Percentiles rank a stretch among this genome's conserved stretches.
phyloP scores from a whole-genome alignment of 2,113 vertebrate genomes.

The Sinocyclocheilus grahami region DNA sequence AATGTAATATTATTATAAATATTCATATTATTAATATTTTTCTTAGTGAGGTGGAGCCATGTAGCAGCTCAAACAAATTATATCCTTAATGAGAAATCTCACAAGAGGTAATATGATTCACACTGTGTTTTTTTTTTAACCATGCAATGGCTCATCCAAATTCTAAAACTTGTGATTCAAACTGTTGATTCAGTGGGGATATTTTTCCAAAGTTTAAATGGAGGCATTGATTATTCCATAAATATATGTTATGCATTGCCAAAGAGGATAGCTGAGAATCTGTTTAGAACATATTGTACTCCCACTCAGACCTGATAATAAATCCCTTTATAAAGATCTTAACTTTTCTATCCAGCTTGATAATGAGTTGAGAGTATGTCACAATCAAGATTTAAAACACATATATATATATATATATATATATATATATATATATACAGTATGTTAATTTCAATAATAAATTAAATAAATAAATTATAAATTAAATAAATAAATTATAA shows the following conservation, averaged over 20 bases:
- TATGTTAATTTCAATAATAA: too few species aligned
- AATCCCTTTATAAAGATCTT: background rate
- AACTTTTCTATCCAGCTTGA: background rate
- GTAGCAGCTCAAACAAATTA: background rate
- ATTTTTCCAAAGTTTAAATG: background rate
- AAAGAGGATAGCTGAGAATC: constrained; percentile 10
- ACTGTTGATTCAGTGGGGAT: background rate
- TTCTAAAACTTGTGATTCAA: background rate
- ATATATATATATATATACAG: too few species aligned
- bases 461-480: too few species aligned
- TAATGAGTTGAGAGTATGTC: background rate
- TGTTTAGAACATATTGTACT: constrained; percentile 12
- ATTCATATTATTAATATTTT: background rate
- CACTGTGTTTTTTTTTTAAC: background rate
- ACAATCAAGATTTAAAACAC: background rate
- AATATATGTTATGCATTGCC: background rate
- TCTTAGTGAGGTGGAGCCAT: background rate
- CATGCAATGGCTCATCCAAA: background rate
- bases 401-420: background rate
- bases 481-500: too few species aligned
- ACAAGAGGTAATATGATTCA: background rate
- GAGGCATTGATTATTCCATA: constrained; percentile 1
- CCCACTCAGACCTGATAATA: constrained; percentile 20
- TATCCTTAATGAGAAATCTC: background rate
- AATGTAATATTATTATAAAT: background rate